Base-by-base conservation (phyloP, 1,140 invertebrate genomes). In the Tetramorium alpestre region DNA sequence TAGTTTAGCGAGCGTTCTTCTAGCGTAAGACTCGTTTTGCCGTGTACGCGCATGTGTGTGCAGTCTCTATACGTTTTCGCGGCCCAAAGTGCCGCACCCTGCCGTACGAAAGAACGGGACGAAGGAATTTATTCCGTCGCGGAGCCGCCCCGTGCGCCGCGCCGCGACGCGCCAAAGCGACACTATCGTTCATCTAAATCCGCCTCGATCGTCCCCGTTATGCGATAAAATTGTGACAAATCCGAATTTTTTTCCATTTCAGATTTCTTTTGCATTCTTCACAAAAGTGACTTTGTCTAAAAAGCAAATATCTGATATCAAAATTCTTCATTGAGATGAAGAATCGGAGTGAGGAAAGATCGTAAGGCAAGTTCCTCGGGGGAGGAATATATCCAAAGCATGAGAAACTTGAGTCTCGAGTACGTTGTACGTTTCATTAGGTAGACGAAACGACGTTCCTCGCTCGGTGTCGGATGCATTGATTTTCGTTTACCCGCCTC, bases 401-500 rank as follows among this genome's bases (percentile, higher is more conserved):
- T 54, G 51, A 33, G 41, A 75, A 84, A 84, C 69, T 84, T 84
- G 80, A 84, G 80, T 38, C 54, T 72, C 69, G 69, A 85, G 49
- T 62, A 64, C 85, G 75, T 85, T 81, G 75, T 88, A 90, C 88
- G 54, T 90, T 90, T 90, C 89, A 88, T 91, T 91, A 91, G 60
- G 73, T 82, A 89, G 64, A 75, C 77, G 89, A 87, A 85, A 86
- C 87, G 85, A 89, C 81, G 88, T 87, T 90, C 69, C 76, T 87
- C 89, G 62, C 82, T 64, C 86, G 75, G 78, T 86, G 81, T 86
- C 72, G 90, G 88, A 90, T 92, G 91, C 92, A 94, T 94, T 92
- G 94, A 94, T 94, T 94, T 94, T 94, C 93, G 93, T 94, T 94
- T 94, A 94, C 89, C 92, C 90, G 49, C 89, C 90, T 89, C 70